Base-by-base conservation (phyloP, 2,888 invertebrate genomes). In the Aphelenchoides bicaudatus region DNA sequence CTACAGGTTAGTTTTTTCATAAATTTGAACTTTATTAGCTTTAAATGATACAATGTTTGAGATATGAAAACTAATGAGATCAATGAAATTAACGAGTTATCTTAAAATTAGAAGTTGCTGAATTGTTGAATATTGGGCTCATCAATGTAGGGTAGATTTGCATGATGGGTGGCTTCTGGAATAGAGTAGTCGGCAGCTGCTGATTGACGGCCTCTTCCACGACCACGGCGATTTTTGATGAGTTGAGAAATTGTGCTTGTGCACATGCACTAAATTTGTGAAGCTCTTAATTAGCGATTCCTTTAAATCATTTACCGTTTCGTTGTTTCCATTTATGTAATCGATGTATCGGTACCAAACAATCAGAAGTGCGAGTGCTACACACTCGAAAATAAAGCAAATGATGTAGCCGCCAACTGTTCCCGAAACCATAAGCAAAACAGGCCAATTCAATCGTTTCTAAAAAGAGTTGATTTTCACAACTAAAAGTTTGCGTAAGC, bases 1-100 rank as follows among this genome's bases (percentile, higher is more conserved):
- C 1, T 91, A 91, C 86, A 72, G 71, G 72, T 72, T 30, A 39
- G 58, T 57, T 23, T n/a, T 43, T 43, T 43, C n/a, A n/a, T n/a
- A n/a, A n/a, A n/a, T n/a, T n/a, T n/a, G n/a, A n/a, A n/a, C n/a
- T 6, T n/a, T 19, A 43, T 10, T 43, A 43, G 16, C 13, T 43
- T 43, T 10, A 43, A 43, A 10, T 19, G n/a, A 34, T n/a, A n/a
- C 10, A 34, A 34, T 10, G n/a, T 34, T 10, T 10, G 34, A 34
- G 34, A 43, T 43, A 6, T 19, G 43, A 25, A n/a, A 10, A 43
- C 8, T 19, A n/a, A 43, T 43, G 43, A 8, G 23, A 43, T 10
- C 16, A 25, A 34, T 10, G n/a, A 34, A 34, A 34, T 10, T 10
- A 34, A 34, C 10, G 10, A n/a, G n/a, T n/a, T n/a, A n/a, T n/a